phyloP scores from a whole-genome alignment of 1,140 invertebrate species.

The Metopolophium dirhodum region DNA sequence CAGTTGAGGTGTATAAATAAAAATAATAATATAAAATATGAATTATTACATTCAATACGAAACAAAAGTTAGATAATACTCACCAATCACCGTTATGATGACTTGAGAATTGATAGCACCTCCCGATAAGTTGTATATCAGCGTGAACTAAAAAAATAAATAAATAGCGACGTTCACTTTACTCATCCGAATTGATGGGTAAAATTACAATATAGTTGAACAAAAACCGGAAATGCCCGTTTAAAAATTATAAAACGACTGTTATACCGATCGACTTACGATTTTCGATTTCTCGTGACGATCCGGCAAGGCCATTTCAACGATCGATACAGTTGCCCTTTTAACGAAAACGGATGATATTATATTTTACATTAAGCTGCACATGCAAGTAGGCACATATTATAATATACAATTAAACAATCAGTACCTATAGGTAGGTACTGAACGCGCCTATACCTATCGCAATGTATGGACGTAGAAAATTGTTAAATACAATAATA shows the following conservation, averaged over 20 bases:
- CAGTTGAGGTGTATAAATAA: no score
- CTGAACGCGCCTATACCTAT: no score
- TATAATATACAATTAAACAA: neutral
- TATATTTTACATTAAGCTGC: neutral
- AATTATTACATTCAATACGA: neutral
- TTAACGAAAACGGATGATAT: neutral
- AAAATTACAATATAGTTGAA: no score
- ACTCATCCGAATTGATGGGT: neutral
- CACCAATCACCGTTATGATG: conserved; percentile 19
- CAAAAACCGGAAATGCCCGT: neutral
- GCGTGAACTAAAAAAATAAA: neutral
- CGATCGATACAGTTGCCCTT: neutral
- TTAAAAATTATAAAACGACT: neutral
- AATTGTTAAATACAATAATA: no score
- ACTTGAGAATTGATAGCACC: conserved; percentile 1
- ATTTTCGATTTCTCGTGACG: neutral
- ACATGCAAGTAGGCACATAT: neutral
- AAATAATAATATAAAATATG: neutral
- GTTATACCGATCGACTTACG: neutral
- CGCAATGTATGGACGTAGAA: neutral
- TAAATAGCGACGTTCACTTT: neutral
- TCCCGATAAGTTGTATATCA: neutral
- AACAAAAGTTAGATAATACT: conserved; percentile 2
- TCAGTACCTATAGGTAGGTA: neutral
- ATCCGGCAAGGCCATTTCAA: neutral